Evolutionary conservation across 2,113 vertebrate genomes (phyloP), one percentile per base, ranked within the genome.

Genomic region (Istiophorus platypterus): DNA sequence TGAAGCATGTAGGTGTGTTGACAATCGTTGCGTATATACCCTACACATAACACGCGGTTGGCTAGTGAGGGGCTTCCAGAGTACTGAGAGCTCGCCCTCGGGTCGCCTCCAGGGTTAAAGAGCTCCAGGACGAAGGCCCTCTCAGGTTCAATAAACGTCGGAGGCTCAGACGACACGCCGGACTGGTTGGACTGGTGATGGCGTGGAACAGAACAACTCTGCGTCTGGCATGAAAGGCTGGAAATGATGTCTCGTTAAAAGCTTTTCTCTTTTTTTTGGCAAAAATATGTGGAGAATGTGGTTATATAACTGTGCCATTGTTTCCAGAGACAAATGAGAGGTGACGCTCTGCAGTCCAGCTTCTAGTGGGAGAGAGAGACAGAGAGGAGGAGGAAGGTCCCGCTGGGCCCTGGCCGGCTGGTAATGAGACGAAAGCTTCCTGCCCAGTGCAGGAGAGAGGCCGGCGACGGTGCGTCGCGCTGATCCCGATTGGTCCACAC

Each of bases 321-420:
- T 88, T 90, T 86, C 57, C 56, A 39, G 72, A 90, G 84, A 86
- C 81, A 85, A 88, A 88, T 86, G 68, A 86, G 81, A 90, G 84
- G 86, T 85, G 89, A 85, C 68, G 9, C 39, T 70, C 27, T 20
- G 76, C 45, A 24, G 78, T 68, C 39, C 41, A 20, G 71, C 61
- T 22, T 20, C 69, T 4, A 71, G 13, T 54, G 34, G 73, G 17
- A 64, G 67, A n/a, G 67, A n/a, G 52, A 71, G 20, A 24, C 14
- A 4, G 13, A 29, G 61, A 37, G 31, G 12, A 67, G 75, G 72
- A 87, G 85, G 82, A 78, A 71, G 31, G 0, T 78, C 85, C 82
- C 76, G 64, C 85, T 83, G 85, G 17, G 82, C 34, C 24, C 70
- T 31, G 39, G 5, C 11, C 0, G 39, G 39, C 57, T 47, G 22